A percentile compares a stretch with the other conserved stretches of the same genome.
These are phyloP conservation scores for Rhogogaster chlorosoma DNA, from an alignment of 2,888 invertebrate species.

Conservation along the genomic window DNA sequence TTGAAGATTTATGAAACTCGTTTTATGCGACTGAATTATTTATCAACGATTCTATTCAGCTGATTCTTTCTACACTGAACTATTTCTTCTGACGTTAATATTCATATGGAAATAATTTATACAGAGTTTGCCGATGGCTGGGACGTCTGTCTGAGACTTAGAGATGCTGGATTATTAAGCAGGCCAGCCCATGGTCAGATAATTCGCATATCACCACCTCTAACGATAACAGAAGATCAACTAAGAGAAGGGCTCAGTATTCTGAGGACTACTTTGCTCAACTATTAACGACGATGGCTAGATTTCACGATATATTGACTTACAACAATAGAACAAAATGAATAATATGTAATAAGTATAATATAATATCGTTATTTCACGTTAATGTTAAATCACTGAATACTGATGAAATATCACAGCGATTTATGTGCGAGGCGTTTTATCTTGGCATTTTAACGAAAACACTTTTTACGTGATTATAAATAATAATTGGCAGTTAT, in stretches of 20 bases:
- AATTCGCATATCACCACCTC: constrained; percentile 86
- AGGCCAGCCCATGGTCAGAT: constrained; percentile 88
- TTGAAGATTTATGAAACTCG: background rate
- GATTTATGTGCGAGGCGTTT: background rate
- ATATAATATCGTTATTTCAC: background rate
- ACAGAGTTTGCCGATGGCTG: constrained; percentile 83
- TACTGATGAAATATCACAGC: background rate
- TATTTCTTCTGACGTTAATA: background rate
- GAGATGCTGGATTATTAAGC: constrained; percentile 84
- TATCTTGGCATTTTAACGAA: background rate
- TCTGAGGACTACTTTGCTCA: constrained; percentile 75
- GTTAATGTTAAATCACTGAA: background rate
- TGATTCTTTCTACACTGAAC: background rate
- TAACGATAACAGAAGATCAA: constrained; percentile 83
- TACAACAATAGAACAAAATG: background rate
- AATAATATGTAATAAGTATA: no score
- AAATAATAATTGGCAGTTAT: background rate
- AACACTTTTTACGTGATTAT: background rate
- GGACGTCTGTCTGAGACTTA: constrained; percentile 83
- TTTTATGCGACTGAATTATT: background rate
- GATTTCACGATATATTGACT: background rate
- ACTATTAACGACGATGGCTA: constrained; percentile 56
- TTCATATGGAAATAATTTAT: constrained; percentile 20
- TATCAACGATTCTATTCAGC: background rate
- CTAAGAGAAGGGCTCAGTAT: constrained; percentile 81